Evolutionary conservation across 2,888 invertebrate species (phyloP).

Genomic region (Thereva nobilitata): DNA sequence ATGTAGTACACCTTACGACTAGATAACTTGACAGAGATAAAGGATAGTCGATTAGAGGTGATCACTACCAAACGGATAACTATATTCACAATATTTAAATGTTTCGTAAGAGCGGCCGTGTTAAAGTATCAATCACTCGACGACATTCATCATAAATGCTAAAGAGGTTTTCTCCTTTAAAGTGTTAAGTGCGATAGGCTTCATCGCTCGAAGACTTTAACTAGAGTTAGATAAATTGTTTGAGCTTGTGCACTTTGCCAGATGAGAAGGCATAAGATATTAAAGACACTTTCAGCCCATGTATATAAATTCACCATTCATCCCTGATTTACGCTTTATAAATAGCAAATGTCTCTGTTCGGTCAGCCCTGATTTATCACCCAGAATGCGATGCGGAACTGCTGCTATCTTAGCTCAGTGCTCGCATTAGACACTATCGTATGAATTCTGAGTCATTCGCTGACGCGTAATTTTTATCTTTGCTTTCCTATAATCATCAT

Average conservation of each 20-base stretch:
- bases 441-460: too few species aligned
- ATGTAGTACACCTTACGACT: conserved; percentile 1
- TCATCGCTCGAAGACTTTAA: conserved; percentile 12
- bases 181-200: conserved; percentile 22
- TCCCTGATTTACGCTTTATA: neutral
- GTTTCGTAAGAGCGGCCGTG: neutral
- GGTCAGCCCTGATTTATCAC: conserved; percentile 9
- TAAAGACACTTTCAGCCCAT: neutral
- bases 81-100: conserved; percentile 4
- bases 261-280: neutral
- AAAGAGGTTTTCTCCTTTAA: conserved; percentile 19
- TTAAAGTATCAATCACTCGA: conserved; percentile 26
- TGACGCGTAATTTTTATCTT: conserved; percentile 7
- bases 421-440: too few species aligned
- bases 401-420: conserved; percentile 3
- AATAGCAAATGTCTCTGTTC: too few species aligned
- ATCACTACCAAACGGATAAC: conserved; percentile 22
- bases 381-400: neutral
- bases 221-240: conserved; percentile 12
- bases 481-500: conserved; percentile 1
- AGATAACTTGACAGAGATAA: conserved; percentile 19
- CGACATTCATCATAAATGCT: conserved; percentile 29
- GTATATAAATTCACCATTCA: neutral
- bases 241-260: neutral
- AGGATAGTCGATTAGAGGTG: conserved; percentile 25